phyloP scores from a whole-genome alignment of 1,140 invertebrate species.

The Anoplolepis gracilipes region DNA sequence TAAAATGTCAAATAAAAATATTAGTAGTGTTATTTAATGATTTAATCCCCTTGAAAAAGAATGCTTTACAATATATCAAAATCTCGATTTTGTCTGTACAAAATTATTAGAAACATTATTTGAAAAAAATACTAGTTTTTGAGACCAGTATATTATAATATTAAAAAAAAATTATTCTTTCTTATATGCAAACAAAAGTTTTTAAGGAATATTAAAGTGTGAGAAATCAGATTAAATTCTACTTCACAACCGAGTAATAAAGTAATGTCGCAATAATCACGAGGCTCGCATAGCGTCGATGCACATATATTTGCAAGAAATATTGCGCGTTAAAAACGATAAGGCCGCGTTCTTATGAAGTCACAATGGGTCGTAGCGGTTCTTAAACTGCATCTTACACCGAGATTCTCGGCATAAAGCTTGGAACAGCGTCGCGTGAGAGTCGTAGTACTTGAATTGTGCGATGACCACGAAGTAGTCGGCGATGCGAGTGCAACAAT shows the following conservation, averaged over 20 bases:
- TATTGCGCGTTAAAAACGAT: conserved; percentile 33
- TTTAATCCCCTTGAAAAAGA: not conserved
- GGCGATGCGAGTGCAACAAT: conserved; percentile 51
- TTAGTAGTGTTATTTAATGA: not conserved
- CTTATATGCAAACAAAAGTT: not conserved
- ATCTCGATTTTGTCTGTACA: not conserved
- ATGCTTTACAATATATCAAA: conserved; percentile 4
- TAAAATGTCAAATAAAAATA: not conserved
- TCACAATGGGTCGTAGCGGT: conserved; percentile 63
- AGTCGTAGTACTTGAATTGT: conserved; percentile 64
- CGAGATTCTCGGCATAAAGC: conserved; percentile 56
- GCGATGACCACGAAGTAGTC: conserved; percentile 60
- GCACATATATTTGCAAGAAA: conserved; percentile 27
- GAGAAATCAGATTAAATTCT: not conserved
- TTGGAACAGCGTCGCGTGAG: conserved; percentile 58
- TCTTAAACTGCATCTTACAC: conserved; percentile 63
- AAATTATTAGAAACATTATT: not conserved
- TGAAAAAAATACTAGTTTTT: not conserved
- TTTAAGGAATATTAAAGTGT: not conserved
- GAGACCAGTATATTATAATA: not conserved
- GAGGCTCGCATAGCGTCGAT: not conserved
- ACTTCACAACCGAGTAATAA: not conserved
- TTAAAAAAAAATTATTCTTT: not conserved
- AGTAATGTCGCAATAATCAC: not conserved
- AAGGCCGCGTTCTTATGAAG: conserved; percentile 60